Evolutionary conservation across 2,888 invertebrate genomes (phyloP).

Genomic region (Tachina fera): DNA sequence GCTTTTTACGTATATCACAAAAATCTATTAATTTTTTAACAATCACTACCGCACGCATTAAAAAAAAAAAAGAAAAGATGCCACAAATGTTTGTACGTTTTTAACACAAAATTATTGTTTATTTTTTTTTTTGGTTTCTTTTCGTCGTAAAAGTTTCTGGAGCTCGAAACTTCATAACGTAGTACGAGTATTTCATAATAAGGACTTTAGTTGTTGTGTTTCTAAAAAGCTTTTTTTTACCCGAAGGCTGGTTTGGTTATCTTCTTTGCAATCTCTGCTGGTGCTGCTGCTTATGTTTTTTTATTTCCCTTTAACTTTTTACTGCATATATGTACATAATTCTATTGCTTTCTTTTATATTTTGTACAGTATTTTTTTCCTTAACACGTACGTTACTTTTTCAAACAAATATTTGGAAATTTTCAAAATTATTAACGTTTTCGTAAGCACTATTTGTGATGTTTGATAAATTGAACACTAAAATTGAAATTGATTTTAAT

Average conservation of each 20-base stretch:
- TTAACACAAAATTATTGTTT: conserved; percentile 42
- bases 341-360: conserved; percentile 46
- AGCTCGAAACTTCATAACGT: conserved; percentile 36
- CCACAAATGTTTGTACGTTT: conserved; percentile 35
- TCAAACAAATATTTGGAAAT: conserved; percentile 28
- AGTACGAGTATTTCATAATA: background rate
- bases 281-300: conserved; percentile 71
- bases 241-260: conserved; percentile 38
- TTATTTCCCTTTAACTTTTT: conserved; percentile 8
- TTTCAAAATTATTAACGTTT: conserved; percentile 61
- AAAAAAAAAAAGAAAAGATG: conserved; percentile 34
- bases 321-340: conserved; percentile 40
- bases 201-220: conserved; percentile 50
- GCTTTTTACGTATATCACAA: conserved; percentile 56
- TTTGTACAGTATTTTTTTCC: conserved; percentile 29
- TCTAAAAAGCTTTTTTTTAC: conserved; percentile 33
- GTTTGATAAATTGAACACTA: conserved; percentile 35
- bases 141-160: background rate
- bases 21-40: conserved; percentile 30
- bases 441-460: conserved; percentile 55
- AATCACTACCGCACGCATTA: conserved; percentile 55
- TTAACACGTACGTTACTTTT: conserved; percentile 35
- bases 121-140: conserved; percentile 19
- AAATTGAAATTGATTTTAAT: conserved; percentile 76
- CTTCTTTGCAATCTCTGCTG: conserved; percentile 61